A percentile compares a stretch with the other conserved stretches of the same genome.
phyloP scores from a whole-genome alignment of 1,140 invertebrate genomes.

The Caenorhabditis elegans region DNA sequence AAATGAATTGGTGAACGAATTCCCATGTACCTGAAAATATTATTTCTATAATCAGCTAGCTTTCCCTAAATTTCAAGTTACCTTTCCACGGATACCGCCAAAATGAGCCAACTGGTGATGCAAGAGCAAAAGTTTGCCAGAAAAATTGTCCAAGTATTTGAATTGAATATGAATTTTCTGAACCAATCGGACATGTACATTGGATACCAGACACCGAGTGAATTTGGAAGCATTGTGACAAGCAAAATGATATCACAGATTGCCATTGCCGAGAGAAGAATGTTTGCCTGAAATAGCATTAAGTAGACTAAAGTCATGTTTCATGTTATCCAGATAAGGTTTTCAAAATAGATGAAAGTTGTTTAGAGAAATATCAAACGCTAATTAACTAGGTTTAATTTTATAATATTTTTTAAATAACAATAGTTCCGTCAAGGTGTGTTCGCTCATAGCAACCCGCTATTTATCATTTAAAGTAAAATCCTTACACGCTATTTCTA shows the following conservation, averaged over 20 bases:
- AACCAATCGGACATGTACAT: conserved; percentile 20
- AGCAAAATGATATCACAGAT: conserved; percentile 22
- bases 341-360: too few relatives aligned
- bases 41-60: background rate
- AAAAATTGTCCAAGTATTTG: conserved; percentile 1
- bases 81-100: conserved; percentile 29
- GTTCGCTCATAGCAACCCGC: too few relatives aligned
- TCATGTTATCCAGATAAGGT: too few relatives aligned
- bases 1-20: conserved; percentile 36
- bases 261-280: conserved; percentile 26
- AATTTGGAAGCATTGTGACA: conserved; percentile 16
- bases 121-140: conserved; percentile 19
- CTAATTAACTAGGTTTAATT: too few relatives aligned
- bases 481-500: too few relatives aligned
- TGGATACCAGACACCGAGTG: conserved; percentile 25
- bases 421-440: too few relatives aligned
- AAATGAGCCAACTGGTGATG: conserved; percentile 32
- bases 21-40: conserved; percentile 27
- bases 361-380: too few relatives aligned
- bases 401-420: too few relatives aligned
- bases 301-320: too few relatives aligned
- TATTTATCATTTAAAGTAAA: too few relatives aligned
- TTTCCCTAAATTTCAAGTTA: too few relatives aligned
- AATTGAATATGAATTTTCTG: conserved; percentile 1
- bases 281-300: conserved; percentile 38